These are phyloP conservation scores for Ianthella basta DNA, from an alignment of 37 sponge, comb jelly and placozoan species.

Conservation along the genomic window DNA sequence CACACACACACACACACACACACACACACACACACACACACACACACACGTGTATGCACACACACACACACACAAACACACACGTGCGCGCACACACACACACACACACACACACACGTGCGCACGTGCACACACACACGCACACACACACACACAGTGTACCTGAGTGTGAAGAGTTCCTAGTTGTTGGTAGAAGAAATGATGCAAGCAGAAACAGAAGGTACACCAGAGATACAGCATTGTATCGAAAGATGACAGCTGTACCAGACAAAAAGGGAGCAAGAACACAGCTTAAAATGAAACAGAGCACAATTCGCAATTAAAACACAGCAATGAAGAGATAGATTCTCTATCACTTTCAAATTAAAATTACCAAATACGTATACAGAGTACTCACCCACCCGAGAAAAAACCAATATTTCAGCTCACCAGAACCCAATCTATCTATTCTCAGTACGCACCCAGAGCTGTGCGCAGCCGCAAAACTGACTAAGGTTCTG, in stretches of 20 bases:
- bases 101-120: neutral
- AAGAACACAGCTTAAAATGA: no score
- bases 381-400: no score
- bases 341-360: no score
- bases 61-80: slow-evolving; percentile 8
- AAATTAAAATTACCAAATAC: no score
- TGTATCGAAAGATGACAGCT: slow-evolving; percentile 79
- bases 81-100: neutral
- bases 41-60: neutral
- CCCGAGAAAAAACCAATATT: no score
- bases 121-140: neutral
- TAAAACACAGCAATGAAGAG: no score
- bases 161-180: slow-evolving; percentile 57
- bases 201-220: slow-evolving; percentile 54
- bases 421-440: no score
- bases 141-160: neutral
- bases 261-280: neutral
- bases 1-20: slow-evolving; percentile 25
- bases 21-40: slow-evolving; percentile 15
- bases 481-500: no score
- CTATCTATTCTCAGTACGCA: no score
- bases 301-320: neutral
- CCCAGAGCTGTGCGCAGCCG: no score
- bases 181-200: slow-evolving; percentile 58
- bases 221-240: slow-evolving; percentile 67